phyloP scores from a whole-genome alignment of 2,797 vertebrate genomes.

The Acanthurus leucopareius region DNA sequence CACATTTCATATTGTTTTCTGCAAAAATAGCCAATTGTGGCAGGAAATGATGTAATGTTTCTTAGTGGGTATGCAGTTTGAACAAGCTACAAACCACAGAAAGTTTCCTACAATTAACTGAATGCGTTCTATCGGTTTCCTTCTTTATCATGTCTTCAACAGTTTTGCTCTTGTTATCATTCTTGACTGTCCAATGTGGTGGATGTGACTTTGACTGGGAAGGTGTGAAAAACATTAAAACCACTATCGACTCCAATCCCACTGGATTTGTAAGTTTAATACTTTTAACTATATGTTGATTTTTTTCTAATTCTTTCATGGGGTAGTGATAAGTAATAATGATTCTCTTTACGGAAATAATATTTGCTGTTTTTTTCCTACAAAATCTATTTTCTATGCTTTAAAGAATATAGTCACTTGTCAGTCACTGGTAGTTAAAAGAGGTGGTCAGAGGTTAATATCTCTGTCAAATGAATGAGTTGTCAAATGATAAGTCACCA shows the following conservation, averaged over 20 bases:
- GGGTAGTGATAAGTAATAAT: too few relatives aligned
- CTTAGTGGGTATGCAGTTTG: conserved; percentile 45
- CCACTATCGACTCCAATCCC: conserved; percentile 75
- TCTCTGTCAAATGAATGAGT: background rate
- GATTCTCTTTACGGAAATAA: background rate
- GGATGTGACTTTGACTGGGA: conserved; percentile 78
- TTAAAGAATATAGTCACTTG: background rate
- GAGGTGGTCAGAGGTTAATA: background rate
- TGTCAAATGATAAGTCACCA: background rate
- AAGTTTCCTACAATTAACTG: conserved; percentile 75
- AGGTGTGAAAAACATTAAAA: conserved; percentile 77
- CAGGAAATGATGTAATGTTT: conserved; percentile 72
- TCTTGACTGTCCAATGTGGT: conserved; percentile 82
- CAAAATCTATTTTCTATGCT: background rate
- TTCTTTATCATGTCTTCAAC: conserved; percentile 50
- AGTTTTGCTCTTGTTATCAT: conserved; percentile 85
- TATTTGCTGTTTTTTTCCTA: background rate
- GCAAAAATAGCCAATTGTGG: conserved; percentile 43
- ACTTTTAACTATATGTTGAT: conserved; percentile 8
- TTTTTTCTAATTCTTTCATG: background rate
- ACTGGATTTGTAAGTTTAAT: conserved; percentile 85
- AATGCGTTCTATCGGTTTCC: conserved; percentile 46
- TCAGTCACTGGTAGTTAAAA: background rate
- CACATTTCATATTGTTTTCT: conserved; percentile 28
- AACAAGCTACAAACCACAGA: conserved; percentile 70